These are phyloP conservation scores for Gavia stellata DNA, from an alignment of 2,113 vertebrate genomes.

Conservation along the genomic window DNA sequence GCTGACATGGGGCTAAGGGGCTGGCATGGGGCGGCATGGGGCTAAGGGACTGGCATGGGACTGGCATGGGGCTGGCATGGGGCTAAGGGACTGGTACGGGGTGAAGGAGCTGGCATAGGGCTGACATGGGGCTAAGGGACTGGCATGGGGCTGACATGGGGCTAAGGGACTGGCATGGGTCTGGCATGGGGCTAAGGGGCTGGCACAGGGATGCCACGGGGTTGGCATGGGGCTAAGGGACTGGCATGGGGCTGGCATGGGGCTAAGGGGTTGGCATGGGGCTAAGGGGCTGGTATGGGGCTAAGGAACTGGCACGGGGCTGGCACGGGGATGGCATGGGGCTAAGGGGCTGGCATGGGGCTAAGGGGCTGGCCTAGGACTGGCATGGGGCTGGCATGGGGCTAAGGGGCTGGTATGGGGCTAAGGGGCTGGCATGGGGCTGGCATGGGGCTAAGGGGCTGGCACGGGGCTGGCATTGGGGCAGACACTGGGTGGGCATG, in stretches of 20 bases:
- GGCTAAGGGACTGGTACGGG: neutral
- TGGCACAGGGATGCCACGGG: too few relatives aligned
- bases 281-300: neutral
- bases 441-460: neutral
- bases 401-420: neutral
- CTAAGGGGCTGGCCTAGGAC: neutral
- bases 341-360: neutral
- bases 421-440: neutral
- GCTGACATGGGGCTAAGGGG: neutral
- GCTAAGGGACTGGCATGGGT: neutral
- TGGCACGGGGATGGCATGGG: neutral
- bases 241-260: too few relatives aligned
- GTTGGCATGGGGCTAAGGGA: too few relatives aligned
- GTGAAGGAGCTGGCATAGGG: too few relatives aligned
- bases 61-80: neutral
- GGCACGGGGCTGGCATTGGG: neutral
- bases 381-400: neutral
- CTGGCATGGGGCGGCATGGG: too few relatives aligned
- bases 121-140: too few relatives aligned
- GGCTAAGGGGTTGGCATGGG: neutral
- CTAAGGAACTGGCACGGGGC: neutral
- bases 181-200: neutral
- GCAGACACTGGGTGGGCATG: neutral
- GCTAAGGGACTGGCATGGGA: neutral
- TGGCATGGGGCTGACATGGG: too few relatives aligned